A percentile compares a stretch with the other conserved stretches of the same genome.
Conservation (phyloP, 2,797 vertebrate genomes). For the Sparus aurata region DNA sequence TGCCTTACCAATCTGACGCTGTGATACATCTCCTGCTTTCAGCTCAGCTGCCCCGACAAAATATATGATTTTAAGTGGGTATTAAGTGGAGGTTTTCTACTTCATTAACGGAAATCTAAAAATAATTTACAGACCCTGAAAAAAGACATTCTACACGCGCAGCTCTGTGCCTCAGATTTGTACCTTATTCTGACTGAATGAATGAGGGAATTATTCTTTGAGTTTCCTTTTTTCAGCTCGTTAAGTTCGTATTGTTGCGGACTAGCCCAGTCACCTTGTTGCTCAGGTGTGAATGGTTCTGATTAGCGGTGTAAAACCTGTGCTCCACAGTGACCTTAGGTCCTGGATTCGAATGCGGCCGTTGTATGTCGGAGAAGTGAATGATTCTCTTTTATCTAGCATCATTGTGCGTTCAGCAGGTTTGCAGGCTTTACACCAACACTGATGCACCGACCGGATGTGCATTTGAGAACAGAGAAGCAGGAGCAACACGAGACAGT, state of each 20-base stretch:
- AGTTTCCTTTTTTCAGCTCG: conserved; percentile 14
- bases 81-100: not conserved
- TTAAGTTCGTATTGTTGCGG: conserved; percentile 34
- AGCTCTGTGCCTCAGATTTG: not conserved
- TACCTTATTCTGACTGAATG: conserved; percentile 10
- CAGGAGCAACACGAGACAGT: not conserved
- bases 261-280: conserved; percentile 31
- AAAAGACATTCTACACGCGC: not conserved
- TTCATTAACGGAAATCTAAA: not conserved
- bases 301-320: conserved; percentile 33
- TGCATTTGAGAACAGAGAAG: not conserved
- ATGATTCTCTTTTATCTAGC: conserved; percentile 14
- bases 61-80: not conserved
- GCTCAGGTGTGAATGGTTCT: conserved; percentile 23
- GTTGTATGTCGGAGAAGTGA: conserved; percentile 8
- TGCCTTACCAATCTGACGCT: conserved; percentile 8
- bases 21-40: conserved; percentile 16
- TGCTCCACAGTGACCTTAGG: conserved; percentile 11
- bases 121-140: not conserved
- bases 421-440: conserved; percentile 26
- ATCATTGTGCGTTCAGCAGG: conserved; percentile 37
- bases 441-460: not conserved
- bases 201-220: not conserved
- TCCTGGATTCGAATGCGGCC: conserved; percentile 19
- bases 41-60: conserved; percentile 15